Conservation (phyloP, 2,797 vertebrate species). For the Aulostomus chinensis region DNA sequence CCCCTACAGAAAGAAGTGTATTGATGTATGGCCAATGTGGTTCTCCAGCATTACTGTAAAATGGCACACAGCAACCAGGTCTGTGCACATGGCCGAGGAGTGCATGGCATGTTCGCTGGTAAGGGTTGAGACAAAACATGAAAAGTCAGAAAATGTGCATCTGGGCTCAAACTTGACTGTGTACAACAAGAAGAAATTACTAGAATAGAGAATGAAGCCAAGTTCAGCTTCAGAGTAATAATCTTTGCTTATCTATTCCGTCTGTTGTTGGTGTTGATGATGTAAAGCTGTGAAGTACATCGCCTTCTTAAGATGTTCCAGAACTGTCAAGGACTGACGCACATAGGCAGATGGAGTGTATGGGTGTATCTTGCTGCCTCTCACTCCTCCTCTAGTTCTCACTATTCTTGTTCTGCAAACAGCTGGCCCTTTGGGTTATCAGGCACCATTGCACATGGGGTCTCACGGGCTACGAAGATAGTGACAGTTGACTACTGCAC, state of each 20-base stretch:
- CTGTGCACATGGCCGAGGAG: conserved; percentile 1
- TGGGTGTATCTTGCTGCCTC: conserved; percentile 22
- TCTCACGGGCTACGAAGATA: conserved; percentile 18
- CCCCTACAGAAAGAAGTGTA: conserved; percentile 24
- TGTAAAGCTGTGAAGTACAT: conserved; percentile 36
- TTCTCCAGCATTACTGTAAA: conserved; percentile 21
- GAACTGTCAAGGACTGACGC: conserved; percentile 59
- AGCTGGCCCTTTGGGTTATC: conserved; percentile 44
- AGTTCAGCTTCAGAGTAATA: conserved; percentile 16
- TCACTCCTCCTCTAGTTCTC: conserved; percentile 24
- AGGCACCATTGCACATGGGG: conserved; percentile 25
- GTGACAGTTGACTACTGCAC: conserved; percentile 16
- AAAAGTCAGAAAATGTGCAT: too few species aligned
- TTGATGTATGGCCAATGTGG: conserved; percentile 33
- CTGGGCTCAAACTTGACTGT: neutral
- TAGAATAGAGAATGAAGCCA: too few species aligned
- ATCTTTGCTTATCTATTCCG: conserved; percentile 30
- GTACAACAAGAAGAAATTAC: too few species aligned
- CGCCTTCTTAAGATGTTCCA: conserved; percentile 49
- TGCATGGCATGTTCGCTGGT: too few species aligned
- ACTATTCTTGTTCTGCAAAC: conserved; percentile 30
- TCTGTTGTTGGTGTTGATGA: conserved; percentile 41
- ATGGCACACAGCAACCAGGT: conserved; percentile 9
- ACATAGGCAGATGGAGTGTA: conserved; percentile 69
- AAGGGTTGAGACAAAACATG: too few species aligned